These are phyloP conservation scores for Heterodera filipjevi DNA, from an alignment of 2,888 invertebrate species.

Conservation along the genomic window DNA sequence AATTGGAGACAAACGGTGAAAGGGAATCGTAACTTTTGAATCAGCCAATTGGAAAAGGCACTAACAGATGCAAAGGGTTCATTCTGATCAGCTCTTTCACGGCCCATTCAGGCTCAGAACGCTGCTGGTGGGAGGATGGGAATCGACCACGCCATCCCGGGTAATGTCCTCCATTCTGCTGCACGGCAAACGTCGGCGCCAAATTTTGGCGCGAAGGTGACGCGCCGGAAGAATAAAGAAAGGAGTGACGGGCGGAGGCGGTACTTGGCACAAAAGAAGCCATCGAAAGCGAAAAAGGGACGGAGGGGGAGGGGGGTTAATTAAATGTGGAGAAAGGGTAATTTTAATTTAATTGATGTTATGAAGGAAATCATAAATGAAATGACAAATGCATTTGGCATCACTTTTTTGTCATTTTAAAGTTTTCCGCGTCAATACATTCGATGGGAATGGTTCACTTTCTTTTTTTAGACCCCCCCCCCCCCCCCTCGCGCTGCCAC, in stretches of 20 bases:
- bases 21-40: slow-evolving; percentile 38
- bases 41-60: not conserved
- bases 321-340: too few relatives aligned
- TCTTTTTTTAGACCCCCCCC: not conserved
- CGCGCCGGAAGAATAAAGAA: not conserved
- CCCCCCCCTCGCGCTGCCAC: not conserved
- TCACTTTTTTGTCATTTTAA: not conserved
- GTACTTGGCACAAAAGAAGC: not conserved
- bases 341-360: too few relatives aligned
- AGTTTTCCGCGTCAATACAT: not conserved
- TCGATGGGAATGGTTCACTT: not conserved
- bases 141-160: slow-evolving; percentile 23
- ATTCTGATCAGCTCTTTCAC: slow-evolving; percentile 38
- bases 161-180: not conserved
- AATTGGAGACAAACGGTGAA: slow-evolving; percentile 27
- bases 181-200: not conserved
- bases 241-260: not conserved
- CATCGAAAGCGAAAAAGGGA: not conserved
- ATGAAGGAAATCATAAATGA: too few relatives aligned
- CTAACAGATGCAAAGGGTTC: slow-evolving; percentile 39
- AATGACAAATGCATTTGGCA: not conserved
- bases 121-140: slow-evolving; percentile 25
- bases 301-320: not conserved
- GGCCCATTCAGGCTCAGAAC: slow-evolving; percentile 26
- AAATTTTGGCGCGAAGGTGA: not conserved